Evolutionary conservation across 2,797 vertebrate species (phyloP), one percentile per base, ranked within the genome.

Genomic region (Sebastiscus albofasciatus): DNA sequence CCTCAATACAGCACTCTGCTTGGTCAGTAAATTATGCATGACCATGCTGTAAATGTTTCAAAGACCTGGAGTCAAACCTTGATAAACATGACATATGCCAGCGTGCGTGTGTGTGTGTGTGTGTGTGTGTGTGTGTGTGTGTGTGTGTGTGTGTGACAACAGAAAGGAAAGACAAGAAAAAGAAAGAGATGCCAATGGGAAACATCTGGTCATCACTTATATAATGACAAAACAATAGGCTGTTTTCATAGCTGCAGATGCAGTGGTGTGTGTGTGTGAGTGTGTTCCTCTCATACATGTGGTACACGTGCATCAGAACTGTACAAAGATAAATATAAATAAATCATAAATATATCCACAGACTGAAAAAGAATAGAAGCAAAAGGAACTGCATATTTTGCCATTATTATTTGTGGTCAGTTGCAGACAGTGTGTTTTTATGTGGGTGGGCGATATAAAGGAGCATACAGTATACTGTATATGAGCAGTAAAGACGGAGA

Each of bases 191-290:
- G 87, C 77, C 79, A 87, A 84, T 87, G 83, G 90, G 89, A 93
- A 93, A 94, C 93, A 93, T 93, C 93, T 94, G 93, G 81, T 71
- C 77, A 78, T 83, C 80, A 81, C 83, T 93, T 92, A 88, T 67
- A 66, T 91, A 93, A 92, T 34, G 22, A 74, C 59, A 83, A 89
- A 81, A 93, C 89, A 90, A 91, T 87, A 77, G 82, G 52, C 64
- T 82, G 66, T 85, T 88, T 86, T 92, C 61, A 73, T 79, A 82
- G 66, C 65, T 81, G 75, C 67, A 66, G 75, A 84, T 78, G 60
- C 22, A 58, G 24, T 36, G 24, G 1, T 49, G 65, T 66, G n/a
- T 71, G 20, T 61, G 42, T 56, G 55, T 52, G 52, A 27, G 33
- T 80, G 46, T 67, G 61, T 82, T 80, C 26, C 61, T 77, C 8